Evolutionary conservation across 2,888 invertebrate genomes (phyloP), one percentile per base, ranked within the genome.

Genomic region (Thymelicus acteon): DNA sequence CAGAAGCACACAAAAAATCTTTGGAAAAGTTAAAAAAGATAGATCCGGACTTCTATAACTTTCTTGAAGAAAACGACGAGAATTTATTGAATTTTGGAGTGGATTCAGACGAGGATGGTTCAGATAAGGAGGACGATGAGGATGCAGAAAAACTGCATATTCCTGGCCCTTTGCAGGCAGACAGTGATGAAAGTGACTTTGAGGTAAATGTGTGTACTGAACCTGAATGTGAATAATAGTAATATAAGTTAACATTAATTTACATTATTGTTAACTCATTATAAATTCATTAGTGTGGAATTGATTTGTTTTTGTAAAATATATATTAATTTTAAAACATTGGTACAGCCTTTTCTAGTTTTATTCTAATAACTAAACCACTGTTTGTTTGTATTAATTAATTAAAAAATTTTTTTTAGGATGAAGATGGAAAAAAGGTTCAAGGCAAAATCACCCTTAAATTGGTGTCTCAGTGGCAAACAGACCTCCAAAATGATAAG

Each of bases 11-110:
- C 78, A 96, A 96, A 80, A 92, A 96, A 79, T 95, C 97, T 0
- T 86, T 98, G 72, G 95, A 96, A 74, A 96, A 96, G 74, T 89
- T 98, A 0, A 96, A 97, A 84, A 95, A 97, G 62, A 96, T 96
- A 6, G 98, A 98, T 92, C 98, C 98, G 0, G 98, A 98, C 77
- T 98, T 98, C 86, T 98, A 97, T 80, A 95, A 96, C 65, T 98
- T 97, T 85, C 94, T 98, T 15, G 94, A 97, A 86, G 95, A 97
- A 82, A 98, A 98, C 86, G 98, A 98, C 83, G 96, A 97, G 79
- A 96, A 97, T 77, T 89, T 98, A 44, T 88, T 98, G 2, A 95
- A 98, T 72, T 98, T 98, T 82, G 90, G 86, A 74, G 85, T 85
- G 60, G 89, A 91, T 63, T 89, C 90, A 10, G 92, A 86, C 48